Evolutionary conservation across 35 echinoderm and acorn worm genomes (phyloP), one percentile per base, ranked within the genome.

Genomic region (Apostichopus japonicus): DNA sequence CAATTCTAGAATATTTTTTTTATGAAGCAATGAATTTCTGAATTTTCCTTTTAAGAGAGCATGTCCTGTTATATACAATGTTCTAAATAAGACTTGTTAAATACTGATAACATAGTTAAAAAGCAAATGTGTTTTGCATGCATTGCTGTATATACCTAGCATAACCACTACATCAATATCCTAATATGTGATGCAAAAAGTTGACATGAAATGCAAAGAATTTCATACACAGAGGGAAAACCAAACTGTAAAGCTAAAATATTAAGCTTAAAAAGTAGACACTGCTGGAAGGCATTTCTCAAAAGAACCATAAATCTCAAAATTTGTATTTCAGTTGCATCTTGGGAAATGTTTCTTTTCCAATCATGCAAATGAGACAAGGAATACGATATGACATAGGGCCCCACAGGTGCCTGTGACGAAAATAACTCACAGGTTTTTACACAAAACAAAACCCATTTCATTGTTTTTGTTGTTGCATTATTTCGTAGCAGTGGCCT

Each of bases 331-430:
- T 84, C 51, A 57, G 54, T 53, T 57, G 54, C 56, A n/a, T 53
- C 54, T 84, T 84, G 54, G 17, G 81, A 58, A 58, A 84, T 53
- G 81, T 84, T 84, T 55, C 55, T 58, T 54, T 58, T 84, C 81
- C n/a, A 84, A 24, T 84, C 56, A 84, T 84, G 19, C 23, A 84
- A 84, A 59, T 84, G 55, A 84, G 81, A 58, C 56, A 84, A n/a
- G 56, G n/a, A n/a, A 59, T 24, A 11, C 61, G 27, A 84, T 84
- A 57, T 84, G 81, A 58, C 81, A 55, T 57, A 84, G 81, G 14
- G 17, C 71, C 71, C 71, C 71, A 75, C 71, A 75, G 71, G 71
- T 14, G 71, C 71, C 16, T 21, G 11, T 75, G 71, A 75, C 71
- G 8, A 23, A 75, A 75, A 19, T 75, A 75, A 75, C 15, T 75